Evolutionary conservation across 2,797 vertebrate genomes (phyloP).

Genomic region (Lagodon rhomboides): DNA sequence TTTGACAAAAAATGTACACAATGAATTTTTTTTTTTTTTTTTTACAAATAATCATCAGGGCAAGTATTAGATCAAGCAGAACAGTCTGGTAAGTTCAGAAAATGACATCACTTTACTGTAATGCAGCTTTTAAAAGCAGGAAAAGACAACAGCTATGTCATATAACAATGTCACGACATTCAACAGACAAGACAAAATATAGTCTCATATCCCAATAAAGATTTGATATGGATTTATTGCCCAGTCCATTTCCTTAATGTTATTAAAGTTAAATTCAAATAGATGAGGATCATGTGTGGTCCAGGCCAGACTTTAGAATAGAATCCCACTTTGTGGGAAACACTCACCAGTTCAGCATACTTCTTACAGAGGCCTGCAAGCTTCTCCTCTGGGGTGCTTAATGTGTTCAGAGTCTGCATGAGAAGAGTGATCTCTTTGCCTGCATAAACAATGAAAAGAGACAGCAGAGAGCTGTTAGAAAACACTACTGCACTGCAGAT

Average conservation of each 20-base stretch:
- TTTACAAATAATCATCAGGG: no score
- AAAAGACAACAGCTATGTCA: no score
- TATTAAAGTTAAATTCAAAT: not conserved
- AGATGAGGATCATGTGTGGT: not conserved
- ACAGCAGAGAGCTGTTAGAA: not conserved
- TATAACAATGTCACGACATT: no score
- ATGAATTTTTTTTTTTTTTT: no score
- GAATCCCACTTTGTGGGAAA: accelerated
- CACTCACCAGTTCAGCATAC: slow-evolving; percentile 96
- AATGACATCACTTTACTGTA: no score
- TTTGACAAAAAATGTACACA: no score
- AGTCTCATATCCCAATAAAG: not conserved
- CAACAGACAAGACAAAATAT: no score
- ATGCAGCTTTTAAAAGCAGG: no score
- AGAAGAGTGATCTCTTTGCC: slow-evolving; percentile 95
- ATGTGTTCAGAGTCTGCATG: slow-evolving; percentile 98
- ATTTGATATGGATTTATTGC: no score
- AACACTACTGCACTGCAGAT: not conserved
- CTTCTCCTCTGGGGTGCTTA: slow-evolving; percentile 98
- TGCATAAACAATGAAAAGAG: slow-evolving; percentile 16
- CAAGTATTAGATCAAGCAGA: no score
- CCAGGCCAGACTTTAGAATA: not conserved
- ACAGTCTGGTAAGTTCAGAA: no score
- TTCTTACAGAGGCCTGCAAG: slow-evolving; percentile 96
- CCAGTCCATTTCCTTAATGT: not conserved